phyloP scores from a whole-genome alignment of 37 sponge, comb jelly and placozoan species.

The Bolinopsis microptera region DNA sequence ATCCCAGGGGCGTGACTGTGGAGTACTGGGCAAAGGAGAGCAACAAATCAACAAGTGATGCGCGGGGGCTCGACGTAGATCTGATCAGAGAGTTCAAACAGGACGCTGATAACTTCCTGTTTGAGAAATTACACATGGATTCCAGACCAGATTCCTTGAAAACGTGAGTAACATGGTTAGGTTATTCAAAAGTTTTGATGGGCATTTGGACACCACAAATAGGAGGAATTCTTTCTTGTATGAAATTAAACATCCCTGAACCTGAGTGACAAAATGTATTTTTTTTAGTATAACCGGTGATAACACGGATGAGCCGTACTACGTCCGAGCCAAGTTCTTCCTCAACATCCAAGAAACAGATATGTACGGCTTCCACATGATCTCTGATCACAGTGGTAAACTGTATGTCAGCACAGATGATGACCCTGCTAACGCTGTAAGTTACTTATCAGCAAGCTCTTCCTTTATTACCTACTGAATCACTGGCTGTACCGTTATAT shows the following conservation, averaged over 20 bases:
- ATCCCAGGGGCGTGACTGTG: slow-evolving; percentile 30
- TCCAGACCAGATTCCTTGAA: background rate
- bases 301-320: slow-evolving; percentile 10
- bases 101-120: background rate
- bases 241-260: too few species aligned
- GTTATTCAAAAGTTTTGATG: too few species aligned
- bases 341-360: slow-evolving; percentile 65
- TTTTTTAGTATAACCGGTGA: background rate
- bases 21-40: slow-evolving; percentile 40
- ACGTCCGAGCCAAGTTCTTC: background rate
- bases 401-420: slow-evolving; percentile 44
- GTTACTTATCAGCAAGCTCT: background rate
- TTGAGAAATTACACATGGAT: background rate
- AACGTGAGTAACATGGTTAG: slow-evolving; percentile 18
- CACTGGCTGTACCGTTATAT: too few species aligned
- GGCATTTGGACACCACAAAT: too few species aligned
- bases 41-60: background rate
- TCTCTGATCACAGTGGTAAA: slow-evolving; percentile 1
- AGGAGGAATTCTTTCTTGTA: too few species aligned
- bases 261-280: too few species aligned
- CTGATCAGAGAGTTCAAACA: background rate
- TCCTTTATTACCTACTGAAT: too few species aligned
- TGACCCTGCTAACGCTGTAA: background rate
- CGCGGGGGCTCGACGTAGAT: background rate
- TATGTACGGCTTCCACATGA: slow-evolving; percentile 58